Conservation (phyloP, 1,140 invertebrate species). For the Alviniconcha marisindica region DNA sequence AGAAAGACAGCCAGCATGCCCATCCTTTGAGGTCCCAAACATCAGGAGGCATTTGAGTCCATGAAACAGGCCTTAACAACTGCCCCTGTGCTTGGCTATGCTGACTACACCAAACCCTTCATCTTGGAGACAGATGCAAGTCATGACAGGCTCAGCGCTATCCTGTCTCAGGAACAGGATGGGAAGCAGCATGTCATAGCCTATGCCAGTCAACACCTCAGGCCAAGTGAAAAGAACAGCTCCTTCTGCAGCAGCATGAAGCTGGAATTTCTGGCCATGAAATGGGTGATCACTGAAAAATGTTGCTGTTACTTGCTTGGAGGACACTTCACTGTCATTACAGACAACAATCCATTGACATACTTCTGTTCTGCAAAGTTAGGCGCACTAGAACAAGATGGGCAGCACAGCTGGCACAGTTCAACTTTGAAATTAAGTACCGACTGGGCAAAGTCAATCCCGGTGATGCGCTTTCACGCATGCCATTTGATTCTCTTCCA, state of each 20-base stretch:
- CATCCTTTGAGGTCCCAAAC: too few relatives aligned
- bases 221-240: conserved; percentile 25
- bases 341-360: not conserved
- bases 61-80: conserved; percentile 45
- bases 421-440: conserved; percentile 36
- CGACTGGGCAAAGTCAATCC: conserved; percentile 18
- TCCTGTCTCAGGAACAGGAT: conserved; percentile 56
- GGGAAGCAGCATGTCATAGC: conserved; percentile 47
- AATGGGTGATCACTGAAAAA: conserved; percentile 16
- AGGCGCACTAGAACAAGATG: conserved; percentile 44
- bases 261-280: conserved; percentile 27
- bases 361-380: not conserved
- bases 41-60: conserved; percentile 43
- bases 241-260: conserved; percentile 28
- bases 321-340: not conserved
- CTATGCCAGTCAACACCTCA: conserved; percentile 44
- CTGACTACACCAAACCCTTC: conserved; percentile 48
- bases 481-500: not conserved
- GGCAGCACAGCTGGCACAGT: conserved; percentile 46
- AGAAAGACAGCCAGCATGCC: too few relatives aligned
- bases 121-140: conserved; percentile 56
- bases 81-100: conserved; percentile 52
- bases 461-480: conserved; percentile 27
- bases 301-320: not conserved
- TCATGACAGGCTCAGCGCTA: conserved; percentile 53